phyloP scores from a whole-genome alignment of 2,113 vertebrate genomes.

The Sphaerodactylus townsendi region DNA sequence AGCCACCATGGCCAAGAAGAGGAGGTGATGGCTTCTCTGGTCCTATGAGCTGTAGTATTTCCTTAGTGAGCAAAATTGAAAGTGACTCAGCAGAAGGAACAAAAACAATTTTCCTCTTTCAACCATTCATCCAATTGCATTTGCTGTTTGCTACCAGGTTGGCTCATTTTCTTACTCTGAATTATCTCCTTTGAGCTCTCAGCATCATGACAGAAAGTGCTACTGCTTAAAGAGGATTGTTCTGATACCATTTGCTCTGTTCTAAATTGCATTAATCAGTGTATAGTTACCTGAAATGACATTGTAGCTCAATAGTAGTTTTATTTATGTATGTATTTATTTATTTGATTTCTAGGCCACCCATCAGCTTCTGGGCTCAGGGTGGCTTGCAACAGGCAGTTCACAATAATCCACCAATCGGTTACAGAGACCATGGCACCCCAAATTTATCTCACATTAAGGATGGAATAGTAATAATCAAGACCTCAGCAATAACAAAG shows the following conservation, averaged over 20 bases:
- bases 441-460: no score
- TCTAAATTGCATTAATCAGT: not conserved
- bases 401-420: no score
- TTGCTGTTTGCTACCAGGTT: slow-evolving; percentile 49
- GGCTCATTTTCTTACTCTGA: slow-evolving; percentile 40
- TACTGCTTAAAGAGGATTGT: not conserved
- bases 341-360: no score
- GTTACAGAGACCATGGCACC: no score
- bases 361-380: no score
- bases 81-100: slow-evolving; percentile 53
- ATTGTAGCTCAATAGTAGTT: not conserved
- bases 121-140: slow-evolving; percentile 33
- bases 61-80: slow-evolving; percentile 33
- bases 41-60: slow-evolving; percentile 29
- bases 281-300: not conserved
- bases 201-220: slow-evolving; percentile 17
- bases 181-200: not conserved
- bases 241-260: not conserved
- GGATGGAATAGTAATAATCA: no score
- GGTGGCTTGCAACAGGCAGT: no score
- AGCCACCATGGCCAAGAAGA: slow-evolving; percentile 26
- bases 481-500: no score
- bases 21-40: slow-evolving; percentile 46
- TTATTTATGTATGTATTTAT: no score
- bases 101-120: slow-evolving; percentile 42